Base-by-base conservation (phyloP, 2,113 vertebrate genomes). In the Quiscalus mexicanus region DNA sequence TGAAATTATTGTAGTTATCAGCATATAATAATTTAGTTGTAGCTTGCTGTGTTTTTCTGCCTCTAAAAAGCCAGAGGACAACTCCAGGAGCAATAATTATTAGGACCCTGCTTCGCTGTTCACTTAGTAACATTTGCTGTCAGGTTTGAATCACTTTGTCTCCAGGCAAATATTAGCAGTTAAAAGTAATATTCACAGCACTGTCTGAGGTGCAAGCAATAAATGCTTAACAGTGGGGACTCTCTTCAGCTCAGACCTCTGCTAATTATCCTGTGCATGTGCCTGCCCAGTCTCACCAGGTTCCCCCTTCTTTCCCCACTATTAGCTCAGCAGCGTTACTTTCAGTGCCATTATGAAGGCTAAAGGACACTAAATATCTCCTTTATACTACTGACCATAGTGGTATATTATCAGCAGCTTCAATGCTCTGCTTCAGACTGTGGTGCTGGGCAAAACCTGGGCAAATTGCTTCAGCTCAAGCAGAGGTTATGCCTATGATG, bases 21-120 rank as follows among this genome's bases (percentile, higher is more conserved):
- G 35, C 87, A 69, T 87, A 68, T 52, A 90, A 90, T 87, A 63
- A 94, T 85, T 96, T 68, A 63, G 79, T 64, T 87, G 63, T 31
- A 60, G 27, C 87, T 50, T 47, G 39, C 84, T 81, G 63, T 69
- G 62, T 81, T 91, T 91, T 45, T 52, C 79, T 84, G 53, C 55
- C 63, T 68, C 39, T 49, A 41, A 73, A 89, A 93, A 89, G 15
- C 41, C 55, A 73, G n/a, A 50, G 9, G 47, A 11, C 25, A 90
- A 49, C 49, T 90, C 58, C 25, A 20, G n/a, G 50, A 94, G 39
- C 58, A 79, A 89, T 83, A 84, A 91, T 89, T 91, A 74, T 68
- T 79, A 86, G 60, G 81, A 74, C n/a, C 63, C 12, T 42, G n/a
- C 12, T 79, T 95, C 35, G 24, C 58, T 84, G 69, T 71, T 84